Conservation (phyloP, 2,888 invertebrate species). For the Polymixis flavicincta region DNA sequence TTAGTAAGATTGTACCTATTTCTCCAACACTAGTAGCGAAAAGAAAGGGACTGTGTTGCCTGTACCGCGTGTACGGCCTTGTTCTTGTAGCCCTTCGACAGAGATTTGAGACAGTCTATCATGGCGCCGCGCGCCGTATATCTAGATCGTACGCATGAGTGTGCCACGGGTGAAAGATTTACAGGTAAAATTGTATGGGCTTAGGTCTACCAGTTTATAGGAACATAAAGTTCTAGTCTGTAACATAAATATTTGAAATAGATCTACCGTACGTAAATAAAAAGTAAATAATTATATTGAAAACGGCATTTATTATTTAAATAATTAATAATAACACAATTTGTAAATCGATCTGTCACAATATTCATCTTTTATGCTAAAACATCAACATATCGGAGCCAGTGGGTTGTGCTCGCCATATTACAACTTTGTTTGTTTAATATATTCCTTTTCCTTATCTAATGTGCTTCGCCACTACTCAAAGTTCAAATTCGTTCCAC, state of each 20-base stretch:
- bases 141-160: no score
- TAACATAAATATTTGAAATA: background rate
- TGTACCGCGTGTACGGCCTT: no score
- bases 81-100: no score
- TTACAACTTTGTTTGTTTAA: background rate
- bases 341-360: conserved; percentile 76
- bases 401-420: conserved; percentile 42
- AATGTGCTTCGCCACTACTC: background rate
- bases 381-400: conserved; percentile 72
- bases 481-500: background rate
- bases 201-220: background rate
- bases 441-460: background rate
- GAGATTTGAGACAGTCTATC: no score
- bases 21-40: no score
- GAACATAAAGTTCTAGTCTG: background rate
- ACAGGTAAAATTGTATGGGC: background rate
- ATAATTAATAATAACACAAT: conserved; percentile 79
- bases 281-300: conserved; percentile 65
- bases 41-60: no score
- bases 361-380: conserved; percentile 72
- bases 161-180: no score
- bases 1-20: no score
- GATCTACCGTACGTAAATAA: background rate
- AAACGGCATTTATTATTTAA: conserved; percentile 82
- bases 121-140: no score